Conservation (phyloP, 2,113 vertebrate species). For the Anas platyrhynchos region DNA sequence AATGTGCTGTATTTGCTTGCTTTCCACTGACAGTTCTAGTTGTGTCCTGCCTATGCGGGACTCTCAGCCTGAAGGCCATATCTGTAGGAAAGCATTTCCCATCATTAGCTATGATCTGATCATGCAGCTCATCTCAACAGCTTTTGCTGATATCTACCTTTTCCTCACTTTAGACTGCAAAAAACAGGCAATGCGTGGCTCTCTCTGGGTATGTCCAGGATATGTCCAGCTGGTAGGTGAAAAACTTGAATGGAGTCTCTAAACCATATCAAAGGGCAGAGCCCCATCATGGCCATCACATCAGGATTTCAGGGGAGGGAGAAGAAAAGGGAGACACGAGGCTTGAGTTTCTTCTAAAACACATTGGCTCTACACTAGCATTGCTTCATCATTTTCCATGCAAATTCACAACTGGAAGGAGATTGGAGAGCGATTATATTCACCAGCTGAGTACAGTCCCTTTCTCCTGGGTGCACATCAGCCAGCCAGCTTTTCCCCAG, state of each 20-base stretch:
- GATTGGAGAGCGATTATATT: not conserved
- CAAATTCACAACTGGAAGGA: not conserved
- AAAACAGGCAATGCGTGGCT: not conserved
- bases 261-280: not conserved
- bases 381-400: not conserved
- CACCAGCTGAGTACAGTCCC: not conserved
- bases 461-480: not conserved
- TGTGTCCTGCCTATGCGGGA: not conserved
- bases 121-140: not conserved
- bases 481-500: not conserved
- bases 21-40: not conserved
- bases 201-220: too few species aligned
- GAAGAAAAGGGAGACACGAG: not conserved
- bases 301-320: not conserved
- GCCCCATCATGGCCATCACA: not conserved
- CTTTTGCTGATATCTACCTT: not conserved
- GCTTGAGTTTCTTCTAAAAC: not conserved
- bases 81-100: not conserved
- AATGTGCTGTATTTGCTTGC: not conserved
- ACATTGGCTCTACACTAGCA: not conserved
- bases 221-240: not conserved
- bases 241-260: not conserved
- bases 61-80: not conserved
- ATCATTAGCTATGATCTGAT: not conserved
- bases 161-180: not conserved